These are phyloP conservation scores for Emydoidea blandingii DNA, from an alignment of 2,797 vertebrate species.

Conservation along the genomic window DNA sequence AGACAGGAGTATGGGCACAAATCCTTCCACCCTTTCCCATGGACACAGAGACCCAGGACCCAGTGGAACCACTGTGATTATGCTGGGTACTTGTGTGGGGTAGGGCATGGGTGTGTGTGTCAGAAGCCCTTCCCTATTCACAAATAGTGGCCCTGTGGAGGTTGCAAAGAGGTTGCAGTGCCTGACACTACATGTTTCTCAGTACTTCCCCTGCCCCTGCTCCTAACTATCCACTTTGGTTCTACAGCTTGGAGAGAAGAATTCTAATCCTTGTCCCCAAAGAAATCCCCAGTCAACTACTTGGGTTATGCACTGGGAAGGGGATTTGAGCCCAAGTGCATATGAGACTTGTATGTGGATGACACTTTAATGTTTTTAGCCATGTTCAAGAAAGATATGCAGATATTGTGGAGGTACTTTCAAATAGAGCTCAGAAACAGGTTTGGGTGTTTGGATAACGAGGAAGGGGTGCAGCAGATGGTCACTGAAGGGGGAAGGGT, in stretches of 20 bases:
- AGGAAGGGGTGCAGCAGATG: no score
- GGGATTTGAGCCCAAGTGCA: neutral
- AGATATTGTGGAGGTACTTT: no score
- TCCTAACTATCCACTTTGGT: neutral
- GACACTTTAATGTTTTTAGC: neutral
- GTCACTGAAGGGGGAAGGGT: no score
- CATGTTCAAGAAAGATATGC: neutral
- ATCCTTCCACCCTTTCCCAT: neutral
- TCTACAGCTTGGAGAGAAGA: neutral
- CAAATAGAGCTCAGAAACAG: no score
- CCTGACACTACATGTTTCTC: neutral
- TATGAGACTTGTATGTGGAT: neutral
- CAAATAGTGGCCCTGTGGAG: neutral
- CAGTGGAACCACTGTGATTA: neutral
- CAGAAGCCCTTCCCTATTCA: neutral
- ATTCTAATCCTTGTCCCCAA: fast-evolving
- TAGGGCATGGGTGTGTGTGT: neutral
- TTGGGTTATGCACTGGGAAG: neutral
- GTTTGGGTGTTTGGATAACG: no score
- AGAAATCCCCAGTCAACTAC: neutral
- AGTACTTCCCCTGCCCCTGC: neutral
- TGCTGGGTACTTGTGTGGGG: neutral
- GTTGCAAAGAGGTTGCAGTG: neutral
- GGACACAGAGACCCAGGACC: neutral
- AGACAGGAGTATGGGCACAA: neutral